These are phyloP conservation scores for Cylas formicarius DNA, from an alignment of 1,140 invertebrate genomes.

Conservation along the genomic window DNA sequence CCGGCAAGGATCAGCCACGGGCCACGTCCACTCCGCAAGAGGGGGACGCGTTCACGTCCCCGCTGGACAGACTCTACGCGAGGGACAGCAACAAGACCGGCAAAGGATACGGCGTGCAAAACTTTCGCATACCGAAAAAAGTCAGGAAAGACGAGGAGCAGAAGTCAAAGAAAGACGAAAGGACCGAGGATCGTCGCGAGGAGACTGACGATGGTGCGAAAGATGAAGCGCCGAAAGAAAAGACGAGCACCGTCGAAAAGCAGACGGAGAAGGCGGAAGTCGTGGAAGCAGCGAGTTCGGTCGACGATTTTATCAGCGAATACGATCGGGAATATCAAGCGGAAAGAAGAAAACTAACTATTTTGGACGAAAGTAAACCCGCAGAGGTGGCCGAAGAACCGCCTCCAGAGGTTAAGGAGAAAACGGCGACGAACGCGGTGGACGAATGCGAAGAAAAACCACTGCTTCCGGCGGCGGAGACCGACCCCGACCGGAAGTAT, in stretches of 20 bases:
- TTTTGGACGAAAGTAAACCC: too few species aligned
- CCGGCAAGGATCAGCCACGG: slow-evolving; percentile 11
- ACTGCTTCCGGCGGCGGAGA: too few species aligned
- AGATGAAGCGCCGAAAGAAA: slow-evolving; percentile 10
- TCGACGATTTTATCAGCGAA: slow-evolving; percentile 9
- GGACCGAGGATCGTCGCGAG: background rate
- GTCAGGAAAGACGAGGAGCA: slow-evolving; percentile 33
- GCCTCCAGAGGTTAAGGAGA: too few species aligned
- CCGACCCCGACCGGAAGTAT: too few species aligned
- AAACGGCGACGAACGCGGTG: too few species aligned
- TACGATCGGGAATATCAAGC: slow-evolving; percentile 13
- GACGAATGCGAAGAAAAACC: too few species aligned
- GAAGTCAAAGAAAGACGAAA: background rate
- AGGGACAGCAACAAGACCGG: slow-evolving; percentile 40
- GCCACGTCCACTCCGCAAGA: slow-evolving; percentile 10
- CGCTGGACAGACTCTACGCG: slow-evolving; percentile 52
- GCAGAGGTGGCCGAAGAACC: too few species aligned
- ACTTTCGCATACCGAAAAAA: slow-evolving; percentile 59
- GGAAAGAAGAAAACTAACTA: background rate
- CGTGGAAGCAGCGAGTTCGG: background rate
- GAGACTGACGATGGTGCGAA: slow-evolving; percentile 4
- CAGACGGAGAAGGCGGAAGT: slow-evolving; percentile 1
- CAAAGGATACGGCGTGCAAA: slow-evolving; percentile 51
- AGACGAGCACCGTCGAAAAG: slow-evolving; percentile 7
- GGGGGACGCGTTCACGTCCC: slow-evolving; percentile 33